phyloP scores from a whole-genome alignment of 2,888 invertebrate genomes.

The Smittia sp. region DNA sequence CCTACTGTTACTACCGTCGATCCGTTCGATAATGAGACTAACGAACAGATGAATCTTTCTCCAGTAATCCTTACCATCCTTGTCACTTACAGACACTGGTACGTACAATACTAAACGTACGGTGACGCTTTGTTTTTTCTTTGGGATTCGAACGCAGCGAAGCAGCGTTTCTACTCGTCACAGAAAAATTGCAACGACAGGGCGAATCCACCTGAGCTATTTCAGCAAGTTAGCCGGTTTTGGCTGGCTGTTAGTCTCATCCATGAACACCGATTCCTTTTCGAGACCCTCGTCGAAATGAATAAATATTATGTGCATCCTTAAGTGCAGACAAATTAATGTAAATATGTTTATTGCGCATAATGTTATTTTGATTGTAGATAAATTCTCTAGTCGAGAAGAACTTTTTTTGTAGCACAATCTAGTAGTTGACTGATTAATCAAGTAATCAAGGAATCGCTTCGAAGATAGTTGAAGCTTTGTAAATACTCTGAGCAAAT shows the following conservation, averaged over 20 bases:
- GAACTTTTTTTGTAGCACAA: slow-evolving; percentile 32
- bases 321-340: slow-evolving; percentile 12
- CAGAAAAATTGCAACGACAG: too few relatives aligned
- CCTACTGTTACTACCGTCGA: too few relatives aligned
- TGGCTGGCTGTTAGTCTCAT: slow-evolving; percentile 58
- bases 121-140: too few relatives aligned
- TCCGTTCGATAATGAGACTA: too few relatives aligned
- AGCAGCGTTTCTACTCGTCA: too few relatives aligned
- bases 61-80: too few relatives aligned
- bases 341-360: slow-evolving; percentile 25
- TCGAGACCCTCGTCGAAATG: slow-evolving; percentile 54
- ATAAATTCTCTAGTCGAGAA: not conserved
- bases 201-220: too few relatives aligned
- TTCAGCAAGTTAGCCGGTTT: too few relatives aligned
- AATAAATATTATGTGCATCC: slow-evolving; percentile 44
- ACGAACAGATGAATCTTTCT: too few relatives aligned
- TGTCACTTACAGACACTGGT: too few relatives aligned
- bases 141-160: too few relatives aligned
- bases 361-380: not conserved
- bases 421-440: slow-evolving; percentile 38
- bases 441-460: slow-evolving; percentile 24
- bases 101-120: too few relatives aligned
- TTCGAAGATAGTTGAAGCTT: not conserved
- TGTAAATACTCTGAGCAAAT: slow-evolving; percentile 10
- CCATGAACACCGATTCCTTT: slow-evolving; percentile 57